Evolutionary conservation across 30 jellyfish, hydroid and myxozoan species (phyloP).

Genomic region (Haliclystus octoradiatus): DNA sequence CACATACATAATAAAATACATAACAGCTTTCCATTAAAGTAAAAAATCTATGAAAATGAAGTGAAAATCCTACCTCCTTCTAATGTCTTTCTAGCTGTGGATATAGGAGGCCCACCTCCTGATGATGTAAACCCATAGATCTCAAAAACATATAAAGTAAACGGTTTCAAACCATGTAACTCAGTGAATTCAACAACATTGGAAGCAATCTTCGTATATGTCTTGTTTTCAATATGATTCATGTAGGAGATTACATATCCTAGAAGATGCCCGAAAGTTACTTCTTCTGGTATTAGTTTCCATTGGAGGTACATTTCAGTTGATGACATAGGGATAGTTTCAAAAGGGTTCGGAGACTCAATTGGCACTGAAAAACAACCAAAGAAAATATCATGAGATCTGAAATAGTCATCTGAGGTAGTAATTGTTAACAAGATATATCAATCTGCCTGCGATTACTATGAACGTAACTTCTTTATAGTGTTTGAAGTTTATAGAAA

Average conservation of each 20-base stretch:
- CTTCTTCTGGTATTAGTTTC: conserved; percentile 16
- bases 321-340: conserved; percentile 7
- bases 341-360: conserved; percentile 14
- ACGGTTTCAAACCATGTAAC: conserved; percentile 14
- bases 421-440: neutral
- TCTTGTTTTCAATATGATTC: neutral
- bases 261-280: conserved; percentile 20
- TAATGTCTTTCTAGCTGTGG: conserved; percentile 26
- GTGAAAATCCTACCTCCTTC: conserved; percentile 63
- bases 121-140: conserved; percentile 41
- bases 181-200: conserved; percentile 3
- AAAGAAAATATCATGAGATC: neutral
- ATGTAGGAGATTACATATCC: conserved; percentile 36
- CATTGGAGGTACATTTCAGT: conserved; percentile 29
- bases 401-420: neutral
- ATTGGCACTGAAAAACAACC: conserved; percentile 25
- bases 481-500: too few species aligned
- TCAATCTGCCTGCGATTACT: too few species aligned
- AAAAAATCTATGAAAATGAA: too few species aligned
- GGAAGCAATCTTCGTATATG: neutral
- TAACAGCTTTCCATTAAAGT: too few species aligned
- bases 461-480: too few species aligned
- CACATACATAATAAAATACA: too few species aligned
- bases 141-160: conserved; percentile 45
- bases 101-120: conserved; percentile 45